Base-by-base conservation (phyloP, 2,113 vertebrate genomes). In the Malaclemys terrapin region DNA sequence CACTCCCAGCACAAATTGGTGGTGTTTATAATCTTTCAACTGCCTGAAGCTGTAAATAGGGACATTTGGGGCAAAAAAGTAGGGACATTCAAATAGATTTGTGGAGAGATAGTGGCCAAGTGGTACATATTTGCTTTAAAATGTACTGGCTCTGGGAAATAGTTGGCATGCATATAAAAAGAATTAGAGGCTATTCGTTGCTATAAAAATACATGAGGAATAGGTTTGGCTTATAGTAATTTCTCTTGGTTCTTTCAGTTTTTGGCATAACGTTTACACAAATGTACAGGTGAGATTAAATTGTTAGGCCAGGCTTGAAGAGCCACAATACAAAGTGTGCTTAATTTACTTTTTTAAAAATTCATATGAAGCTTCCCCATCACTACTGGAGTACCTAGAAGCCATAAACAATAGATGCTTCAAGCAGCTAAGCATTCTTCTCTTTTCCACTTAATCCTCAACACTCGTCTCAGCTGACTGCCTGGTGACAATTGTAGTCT, bases 161-260 rank as follows among this genome's bases (percentile, higher is more conserved):
- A 42, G 24, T 38, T 29, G 50, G 47, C 35, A 42, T 20, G n/a
- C 38, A 3, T 29, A 1, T 11, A 19, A 1, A 6, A 24, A 7
- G 17, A n/a, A 22, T 1, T 2, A 8, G n/a, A 49, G 75, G 13
- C 0, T 76, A 49, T 72, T 16, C 14, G 76, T 89, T 95, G 85
- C 91, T 96, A 85, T 94, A 87, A 90, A 49, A 82, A 42, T 62
- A 89, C 38, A 16, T 35, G 75, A 93, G 82, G 93, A 96, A 95
- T 94, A 92, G 90, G 94, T 95, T 22, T 12, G 88, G 72, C 93
- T 94, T 94, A 86, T 89, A 94, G 87, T 57, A 56, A 87, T 91
- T 94, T 80, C 45, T 24, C 78, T 20, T 62, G 87, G 85, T 97
- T 92, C 84, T 85, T 87, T 90, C 69, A 69, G 20, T 50, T 90